Evolutionary conservation across 2,888 invertebrate species (phyloP).

Genomic region (Lamellibrachia columna): DNA sequence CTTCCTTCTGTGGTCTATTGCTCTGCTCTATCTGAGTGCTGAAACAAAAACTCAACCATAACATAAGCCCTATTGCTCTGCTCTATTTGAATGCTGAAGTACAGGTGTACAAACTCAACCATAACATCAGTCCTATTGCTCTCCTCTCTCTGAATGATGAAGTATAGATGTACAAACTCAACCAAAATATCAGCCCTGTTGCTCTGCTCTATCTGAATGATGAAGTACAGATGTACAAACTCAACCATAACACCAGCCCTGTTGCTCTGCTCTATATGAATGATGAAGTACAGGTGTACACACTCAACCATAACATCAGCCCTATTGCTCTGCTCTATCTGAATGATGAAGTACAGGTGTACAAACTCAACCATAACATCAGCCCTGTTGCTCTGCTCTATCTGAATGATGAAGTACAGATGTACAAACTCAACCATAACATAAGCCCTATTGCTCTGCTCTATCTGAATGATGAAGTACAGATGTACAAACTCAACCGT

Average conservation of each 20-base stretch:
- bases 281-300: constrained; percentile 39
- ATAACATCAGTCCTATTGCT: constrained; percentile 1
- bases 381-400: constrained; percentile 70
- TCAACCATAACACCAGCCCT: constrained; percentile 75
- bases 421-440: not conserved
- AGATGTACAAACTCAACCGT: not conserved
- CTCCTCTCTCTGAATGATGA: constrained; percentile 54
- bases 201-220: constrained; percentile 52
- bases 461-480: constrained; percentile 49
- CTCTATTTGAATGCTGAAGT: constrained; percentile 51
- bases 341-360: not conserved
- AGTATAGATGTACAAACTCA: not conserved
- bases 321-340: not conserved
- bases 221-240: constrained; percentile 32
- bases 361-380: not conserved
- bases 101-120: not conserved
- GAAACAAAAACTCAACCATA: constrained; percentile 19
- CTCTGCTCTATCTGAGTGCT: constrained; percentile 55
- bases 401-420: constrained; percentile 45
- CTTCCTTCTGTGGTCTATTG: constrained; percentile 85
- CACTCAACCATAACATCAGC: not conserved
- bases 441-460: constrained; percentile 38
- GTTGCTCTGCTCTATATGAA: constrained; percentile 67
- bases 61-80: constrained; percentile 70
- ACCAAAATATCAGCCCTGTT: constrained; percentile 74